Base-by-base conservation (phyloP, 2,888 invertebrate species). In the Vesta saturnalis region DNA sequence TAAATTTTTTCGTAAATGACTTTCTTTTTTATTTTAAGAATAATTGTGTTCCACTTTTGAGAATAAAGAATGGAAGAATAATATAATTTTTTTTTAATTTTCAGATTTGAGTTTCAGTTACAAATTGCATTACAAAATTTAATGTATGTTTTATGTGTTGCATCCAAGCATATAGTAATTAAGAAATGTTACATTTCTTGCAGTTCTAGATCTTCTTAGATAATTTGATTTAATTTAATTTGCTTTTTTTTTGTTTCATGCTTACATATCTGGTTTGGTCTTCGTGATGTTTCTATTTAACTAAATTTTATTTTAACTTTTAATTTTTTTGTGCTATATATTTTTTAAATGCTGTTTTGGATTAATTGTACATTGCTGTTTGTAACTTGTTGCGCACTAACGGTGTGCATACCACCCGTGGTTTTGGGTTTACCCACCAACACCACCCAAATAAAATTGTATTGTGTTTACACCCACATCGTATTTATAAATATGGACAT, bases 191-290 rank as follows among this genome's bases (percentile, higher is more conserved):
- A 52, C 5, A 52, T 52, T 52, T 52, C 19, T 52, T 52, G 52
- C 52, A 52, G 52, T 52, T 52, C n/a, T 52, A 52, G 52, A 3
- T 21, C n/a, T 47, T 55, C 39, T 62, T 64, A 68, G 55, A 61
- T 58, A 70, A 62, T 22, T 70, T 59, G 46, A 63, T 63, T 70
- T 18, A 70, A 67, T 58, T 64, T 70, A 60, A 58, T 66, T 69
- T 69, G 69, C 69, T 69, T 69, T 79, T 66, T 69, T 79, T 79
- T 77, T 83, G 82, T 84, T 84, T 83, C 83, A 84, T 84, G 84
- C 84, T 83, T 84, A 78, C 83, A 75, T 79, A 82, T 76, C 72
- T 72, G 77, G 73, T 73, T 72, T 73, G 71, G 73, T 72, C 71
- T 72, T 66, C 75, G 67, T 68, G 70, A 69, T 49, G 54, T 61